These are phyloP conservation scores for Formicarius rufipectus DNA, from an alignment of 2,113 vertebrate genomes.

Conservation along the genomic window DNA sequence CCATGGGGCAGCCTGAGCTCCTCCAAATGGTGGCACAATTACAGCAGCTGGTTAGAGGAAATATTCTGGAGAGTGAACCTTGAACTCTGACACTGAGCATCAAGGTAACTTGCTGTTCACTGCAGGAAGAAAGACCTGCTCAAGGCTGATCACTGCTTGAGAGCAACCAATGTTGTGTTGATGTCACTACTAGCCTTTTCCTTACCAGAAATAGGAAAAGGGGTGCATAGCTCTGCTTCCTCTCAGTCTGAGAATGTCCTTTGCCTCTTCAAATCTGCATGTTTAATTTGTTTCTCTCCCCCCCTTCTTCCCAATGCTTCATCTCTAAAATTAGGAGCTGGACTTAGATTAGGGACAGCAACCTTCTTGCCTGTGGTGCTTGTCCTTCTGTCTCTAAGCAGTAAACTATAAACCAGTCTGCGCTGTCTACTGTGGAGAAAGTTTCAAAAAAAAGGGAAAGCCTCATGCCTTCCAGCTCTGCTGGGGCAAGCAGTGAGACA, in stretches of 20 bases:
- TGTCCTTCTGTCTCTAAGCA: background rate
- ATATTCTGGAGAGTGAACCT: background rate
- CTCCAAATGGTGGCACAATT: background rate
- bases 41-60: background rate
- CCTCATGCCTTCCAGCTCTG: background rate
- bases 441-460: background rate
- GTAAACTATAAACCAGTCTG: background rate
- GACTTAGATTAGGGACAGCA: background rate
- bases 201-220: background rate
- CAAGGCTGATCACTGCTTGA: background rate
- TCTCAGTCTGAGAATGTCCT: background rate
- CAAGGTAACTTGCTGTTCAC: background rate
- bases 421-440: background rate
- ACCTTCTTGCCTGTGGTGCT: background rate
- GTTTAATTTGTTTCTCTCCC: background rate
- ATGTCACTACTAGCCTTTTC: background rate
- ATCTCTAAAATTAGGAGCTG: background rate
- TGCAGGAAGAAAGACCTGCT: background rate
- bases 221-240: background rate
- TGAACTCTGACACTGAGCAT: background rate
- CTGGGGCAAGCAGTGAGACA: background rate
- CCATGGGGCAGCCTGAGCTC: background rate
- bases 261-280: background rate
- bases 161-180: accelerated
- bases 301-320: background rate